Percentiles rank a stretch among this genome's conserved stretches.
Evolutionary conservation across 2,888 invertebrate genomes (phyloP).

Genomic region (Acronicta leporina): DNA sequence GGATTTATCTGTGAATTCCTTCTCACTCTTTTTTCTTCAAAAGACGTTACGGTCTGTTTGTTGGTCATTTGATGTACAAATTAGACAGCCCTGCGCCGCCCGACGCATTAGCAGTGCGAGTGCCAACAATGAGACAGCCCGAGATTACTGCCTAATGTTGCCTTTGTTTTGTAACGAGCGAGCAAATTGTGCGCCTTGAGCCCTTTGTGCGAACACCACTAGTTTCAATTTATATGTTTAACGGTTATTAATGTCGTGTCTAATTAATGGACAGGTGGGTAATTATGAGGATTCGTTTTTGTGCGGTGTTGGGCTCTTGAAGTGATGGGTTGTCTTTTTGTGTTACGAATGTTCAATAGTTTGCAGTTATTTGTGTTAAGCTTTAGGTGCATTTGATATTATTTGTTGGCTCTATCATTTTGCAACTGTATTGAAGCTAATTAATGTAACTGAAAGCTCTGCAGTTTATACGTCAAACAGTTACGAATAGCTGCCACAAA

Average conservation of each 20-base stretch:
- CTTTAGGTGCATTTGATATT: no score
- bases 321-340: constrained; percentile 12
- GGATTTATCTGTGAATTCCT: neutral
- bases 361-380: neutral
- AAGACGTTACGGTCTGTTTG: neutral
- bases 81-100: constrained; percentile 50
- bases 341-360: neutral
- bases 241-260: constrained; percentile 53
- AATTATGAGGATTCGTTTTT: constrained; percentile 27
- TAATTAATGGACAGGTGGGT: constrained; percentile 46
- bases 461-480: no score
- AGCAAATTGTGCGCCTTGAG: constrained; percentile 62
- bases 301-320: constrained; percentile 3
- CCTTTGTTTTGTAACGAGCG: constrained; percentile 69
- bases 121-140: constrained; percentile 56
- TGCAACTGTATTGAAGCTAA: no score
- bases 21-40: neutral
- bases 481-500: no score
- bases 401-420: no score
- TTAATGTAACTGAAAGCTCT: no score
- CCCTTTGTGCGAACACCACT: constrained; percentile 40
- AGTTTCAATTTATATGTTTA: constrained; percentile 56
- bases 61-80: constrained; percentile 8
- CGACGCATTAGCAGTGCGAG: constrained; percentile 46
- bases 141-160: constrained; percentile 68